Conservation (phyloP, 2,113 vertebrate species). For the Chitala chitala region DNA sequence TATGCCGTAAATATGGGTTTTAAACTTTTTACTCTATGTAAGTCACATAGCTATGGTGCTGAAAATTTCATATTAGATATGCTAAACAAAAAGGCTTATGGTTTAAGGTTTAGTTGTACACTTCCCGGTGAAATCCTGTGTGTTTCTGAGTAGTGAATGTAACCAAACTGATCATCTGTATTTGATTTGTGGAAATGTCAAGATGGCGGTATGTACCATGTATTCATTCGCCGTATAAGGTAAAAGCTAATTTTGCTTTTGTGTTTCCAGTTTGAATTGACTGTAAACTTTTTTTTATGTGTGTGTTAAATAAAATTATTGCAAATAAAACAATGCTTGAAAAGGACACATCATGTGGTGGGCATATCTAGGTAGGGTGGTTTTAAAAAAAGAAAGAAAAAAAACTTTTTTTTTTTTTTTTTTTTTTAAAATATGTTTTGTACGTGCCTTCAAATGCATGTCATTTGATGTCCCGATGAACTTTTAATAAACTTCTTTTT, state of each 20-base stretch:
- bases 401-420: neutral
- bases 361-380: slow-evolving; percentile 21
- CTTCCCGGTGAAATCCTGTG: slow-evolving; percentile 14
- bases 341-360: slow-evolving; percentile 29
- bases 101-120: slow-evolving; percentile 26
- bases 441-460: slow-evolving; percentile 24
- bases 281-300: slow-evolving; percentile 23
- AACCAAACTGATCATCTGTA: slow-evolving; percentile 21
- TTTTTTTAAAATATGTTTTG: slow-evolving; percentile 14
- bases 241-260: slow-evolving; percentile 23
- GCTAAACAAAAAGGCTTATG: slow-evolving; percentile 41
- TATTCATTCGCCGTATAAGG: slow-evolving; percentile 29
- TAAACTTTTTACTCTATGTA: slow-evolving; percentile 53
- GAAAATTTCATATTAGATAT: slow-evolving; percentile 61
- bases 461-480: neutral
- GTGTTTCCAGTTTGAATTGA: slow-evolving; percentile 18
- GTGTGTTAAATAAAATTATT: slow-evolving; percentile 13
- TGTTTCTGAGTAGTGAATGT: slow-evolving; percentile 31
- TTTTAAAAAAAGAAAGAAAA: slow-evolving; percentile 19
- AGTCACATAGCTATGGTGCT: slow-evolving; percentile 60
- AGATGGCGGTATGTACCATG: slow-evolving; percentile 24
- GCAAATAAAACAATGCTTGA: slow-evolving; percentile 23
- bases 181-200: slow-evolving; percentile 32
- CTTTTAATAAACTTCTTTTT: neutral
- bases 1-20: slow-evolving; percentile 25